phyloP scores from a whole-genome alignment of 1,140 invertebrate species.

The Phortica variegata region DNA sequence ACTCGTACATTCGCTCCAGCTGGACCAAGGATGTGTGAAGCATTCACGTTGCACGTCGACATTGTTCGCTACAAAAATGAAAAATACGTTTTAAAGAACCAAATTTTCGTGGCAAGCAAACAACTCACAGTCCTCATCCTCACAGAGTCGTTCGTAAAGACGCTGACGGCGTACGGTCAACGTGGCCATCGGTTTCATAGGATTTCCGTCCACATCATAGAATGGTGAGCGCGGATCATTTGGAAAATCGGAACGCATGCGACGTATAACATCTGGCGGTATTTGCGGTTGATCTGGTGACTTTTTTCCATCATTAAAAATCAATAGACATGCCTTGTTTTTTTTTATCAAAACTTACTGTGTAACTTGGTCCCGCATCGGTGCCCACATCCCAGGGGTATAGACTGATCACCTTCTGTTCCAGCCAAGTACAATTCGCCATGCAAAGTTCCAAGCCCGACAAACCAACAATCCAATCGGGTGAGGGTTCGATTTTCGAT shows the following conservation, averaged over 20 bases:
- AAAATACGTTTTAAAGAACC: not conserved
- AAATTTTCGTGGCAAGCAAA: not conserved
- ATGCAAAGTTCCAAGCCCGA: constrained; percentile 89
- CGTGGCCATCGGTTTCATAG: constrained; percentile 88
- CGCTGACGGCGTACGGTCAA: constrained; percentile 77
- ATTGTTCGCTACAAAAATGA: constrained; percentile 34
- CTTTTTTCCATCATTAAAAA: constrained; percentile 62
- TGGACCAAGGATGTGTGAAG: constrained; percentile 70
- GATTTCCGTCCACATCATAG: constrained; percentile 73
- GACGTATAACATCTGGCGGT: constrained; percentile 78
- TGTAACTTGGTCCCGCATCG: constrained; percentile 88
- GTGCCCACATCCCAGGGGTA: constrained; percentile 97
- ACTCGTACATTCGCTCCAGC: constrained; percentile 76
- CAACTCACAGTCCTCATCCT: constrained; percentile 56
- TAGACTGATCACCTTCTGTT: constrained; percentile 82
- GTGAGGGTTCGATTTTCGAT: constrained; percentile 92
- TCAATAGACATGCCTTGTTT: not conserved
- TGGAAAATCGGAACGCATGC: constrained; percentile 80
- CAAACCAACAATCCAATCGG: constrained; percentile 97
- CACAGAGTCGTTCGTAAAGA: constrained; percentile 83
- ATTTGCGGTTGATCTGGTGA: constrained; percentile 77
- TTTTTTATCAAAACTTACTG: constrained; percentile 63
- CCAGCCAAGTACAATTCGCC: constrained; percentile 89
- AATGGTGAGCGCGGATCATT: constrained; percentile 87
- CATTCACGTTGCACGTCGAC: constrained; percentile 62